Evolutionary conservation across 1,140 invertebrate genomes (phyloP).

Genomic region (Ptiloglossa arizonensis): DNA sequence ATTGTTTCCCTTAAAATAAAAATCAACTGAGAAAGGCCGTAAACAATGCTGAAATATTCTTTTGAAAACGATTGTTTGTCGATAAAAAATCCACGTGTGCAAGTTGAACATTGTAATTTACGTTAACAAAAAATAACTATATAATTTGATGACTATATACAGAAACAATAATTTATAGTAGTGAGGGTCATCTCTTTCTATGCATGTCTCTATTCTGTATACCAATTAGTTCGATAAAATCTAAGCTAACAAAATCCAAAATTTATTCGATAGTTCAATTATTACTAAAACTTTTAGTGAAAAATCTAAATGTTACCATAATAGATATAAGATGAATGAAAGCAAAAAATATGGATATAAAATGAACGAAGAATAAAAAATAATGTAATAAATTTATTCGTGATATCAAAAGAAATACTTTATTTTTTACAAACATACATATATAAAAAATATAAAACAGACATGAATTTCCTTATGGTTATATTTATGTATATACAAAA

Average conservation of each 20-base stretch:
- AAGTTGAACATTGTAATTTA: slow-evolving; percentile 21
- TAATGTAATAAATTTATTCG: neutral
- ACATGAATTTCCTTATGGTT: neutral
- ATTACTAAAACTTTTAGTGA: neutral
- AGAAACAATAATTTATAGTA: neutral
- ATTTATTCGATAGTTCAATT: slow-evolving; percentile 14
- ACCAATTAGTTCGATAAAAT: neutral
- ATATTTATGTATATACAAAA: too few species aligned
- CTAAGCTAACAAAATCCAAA: neutral
- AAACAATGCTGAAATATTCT: neutral
- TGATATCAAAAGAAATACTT: neutral
- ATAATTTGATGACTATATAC: neutral
- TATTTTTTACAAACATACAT: neutral
- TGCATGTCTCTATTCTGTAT: neutral
- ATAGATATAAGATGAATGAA: neutral
- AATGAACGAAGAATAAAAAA: neutral
- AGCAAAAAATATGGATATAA: too few species aligned
- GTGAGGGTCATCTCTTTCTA: neutral
- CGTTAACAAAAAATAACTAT: neutral
- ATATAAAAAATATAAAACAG: neutral
- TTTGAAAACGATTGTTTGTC: neutral
- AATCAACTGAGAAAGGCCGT: neutral
- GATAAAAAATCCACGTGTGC: neutral
- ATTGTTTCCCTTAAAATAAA: neutral
- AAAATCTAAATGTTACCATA: neutral